Base-by-base conservation (phyloP, 2,888 invertebrate genomes). In the Subacronicta megacephala region DNA sequence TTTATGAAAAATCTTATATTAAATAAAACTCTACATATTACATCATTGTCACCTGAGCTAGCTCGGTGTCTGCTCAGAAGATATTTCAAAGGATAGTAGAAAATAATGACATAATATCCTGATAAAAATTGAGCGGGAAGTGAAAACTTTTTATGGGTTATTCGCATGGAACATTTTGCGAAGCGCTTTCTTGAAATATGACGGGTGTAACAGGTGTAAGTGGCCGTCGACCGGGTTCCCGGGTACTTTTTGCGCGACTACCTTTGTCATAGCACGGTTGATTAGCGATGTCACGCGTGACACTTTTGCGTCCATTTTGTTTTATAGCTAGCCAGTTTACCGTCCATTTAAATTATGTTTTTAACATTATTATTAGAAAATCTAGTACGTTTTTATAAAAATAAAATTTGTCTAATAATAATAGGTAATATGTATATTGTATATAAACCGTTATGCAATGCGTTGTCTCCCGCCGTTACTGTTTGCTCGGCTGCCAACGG, bases 141-240 rank as follows among this genome's bases (percentile, higher is more conserved):
- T 69, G 64, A 64, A 68, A 69, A 62, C 45, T 64, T 67, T 70
- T 70, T 65, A 57, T 62, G 55, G 59, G 64, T 67, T 65, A 75
- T 77, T 75, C 67, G 66, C 66, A 62, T 53, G 54, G 58, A 60
- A 66, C 51, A 53, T 70, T n/a, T 68, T 66, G 62, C 56, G 71
- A 69, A 42, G 55, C 47, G 56, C 46, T 56, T 50, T 66, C 40
- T 54, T 80, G 75, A 80, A 79, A 79, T 80, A 83, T 78, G 66
- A 59, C 57, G 49, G 33, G 58, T 74, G 85, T 83, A 84, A 84
- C 81, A 85, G 84, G 82, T 84, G 82, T 77, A 80, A 69, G 68
- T 64, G 72, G 72, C 74, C 68, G 66, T 63, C 64, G 64, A 62
- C 60, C 45, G 45, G 72, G 57, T 63, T 65, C 62, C 69, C 71